Conservation (phyloP, 2,797 vertebrate species). For the Percopsis omiscomaycus region DNA sequence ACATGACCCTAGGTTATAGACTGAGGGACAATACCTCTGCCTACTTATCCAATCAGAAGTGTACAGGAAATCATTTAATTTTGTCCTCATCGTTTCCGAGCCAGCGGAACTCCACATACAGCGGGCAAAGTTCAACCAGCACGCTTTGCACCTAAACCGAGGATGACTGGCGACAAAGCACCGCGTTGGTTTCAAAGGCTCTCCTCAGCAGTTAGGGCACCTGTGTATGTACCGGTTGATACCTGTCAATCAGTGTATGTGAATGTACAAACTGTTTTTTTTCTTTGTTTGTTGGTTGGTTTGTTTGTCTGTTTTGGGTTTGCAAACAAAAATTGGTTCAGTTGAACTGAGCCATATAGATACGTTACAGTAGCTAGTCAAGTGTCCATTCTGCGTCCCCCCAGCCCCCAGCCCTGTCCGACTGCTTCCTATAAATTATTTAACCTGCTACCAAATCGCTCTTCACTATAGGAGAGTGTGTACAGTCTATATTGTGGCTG, state of each 20-base stretch:
- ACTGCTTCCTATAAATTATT: constrained; percentile 25
- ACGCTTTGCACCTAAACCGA: constrained; percentile 63
- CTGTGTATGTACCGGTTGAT: constrained; percentile 62
- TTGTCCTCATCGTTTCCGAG: constrained; percentile 32
- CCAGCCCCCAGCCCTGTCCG: constrained; percentile 20
- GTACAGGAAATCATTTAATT: constrained; percentile 51
- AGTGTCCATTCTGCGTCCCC: constrained; percentile 29
- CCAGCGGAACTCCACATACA: constrained; percentile 19
- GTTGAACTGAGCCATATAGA: constrained; percentile 62
- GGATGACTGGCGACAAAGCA: constrained; percentile 33
- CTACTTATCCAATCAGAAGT: constrained; percentile 45
- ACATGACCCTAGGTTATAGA: constrained; percentile 17
- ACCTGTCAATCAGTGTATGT: constrained; percentile 71
- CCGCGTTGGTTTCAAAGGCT: constrained; percentile 41
- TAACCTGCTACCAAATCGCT: constrained; percentile 5
- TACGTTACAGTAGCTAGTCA: neutral
- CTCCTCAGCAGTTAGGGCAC: constrained; percentile 49
- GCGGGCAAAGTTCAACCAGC: constrained; percentile 55
- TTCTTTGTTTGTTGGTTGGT: constrained; percentile 34
- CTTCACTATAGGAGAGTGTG: neutral
- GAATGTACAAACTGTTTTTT: constrained; percentile 73
- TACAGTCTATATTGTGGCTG: constrained; percentile 10
- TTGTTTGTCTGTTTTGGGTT: constrained; percentile 56
- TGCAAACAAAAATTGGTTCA: constrained; percentile 56
- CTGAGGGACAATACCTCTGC: constrained; percentile 42